Evolutionary conservation across 92 coral and sea anemone species (phyloP).

Genomic region (Porites lobata): DNA sequence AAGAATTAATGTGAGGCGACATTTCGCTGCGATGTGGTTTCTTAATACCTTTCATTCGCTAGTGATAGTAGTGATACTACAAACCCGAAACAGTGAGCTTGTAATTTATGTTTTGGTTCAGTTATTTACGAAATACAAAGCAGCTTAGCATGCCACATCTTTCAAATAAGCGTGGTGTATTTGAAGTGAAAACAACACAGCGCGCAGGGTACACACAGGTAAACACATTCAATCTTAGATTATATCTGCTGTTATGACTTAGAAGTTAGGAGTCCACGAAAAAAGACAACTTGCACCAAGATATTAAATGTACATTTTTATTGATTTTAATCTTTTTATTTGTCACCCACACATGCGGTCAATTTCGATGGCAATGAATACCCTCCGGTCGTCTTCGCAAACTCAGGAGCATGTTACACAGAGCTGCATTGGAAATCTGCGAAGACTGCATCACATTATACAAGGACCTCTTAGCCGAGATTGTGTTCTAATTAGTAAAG

Average conservation of each 20-base stretch:
- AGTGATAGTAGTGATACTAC: no score
- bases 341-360: neutral
- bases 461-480: no score
- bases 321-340: conserved; percentile 56
- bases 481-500: no score
- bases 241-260: no score
- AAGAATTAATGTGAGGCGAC: neutral
- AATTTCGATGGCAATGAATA: neutral
- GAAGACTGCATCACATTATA: no score
- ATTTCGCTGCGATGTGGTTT: conserved; percentile 42
- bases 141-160: neutral
- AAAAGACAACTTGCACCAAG: conserved; percentile 46
- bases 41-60: neutral
- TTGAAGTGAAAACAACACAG: conserved; percentile 53
- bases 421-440: no score
- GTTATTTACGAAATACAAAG: no score
- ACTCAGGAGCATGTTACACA: no score
- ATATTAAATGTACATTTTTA: conserved; percentile 40
- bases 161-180: neutral
- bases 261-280: no score
- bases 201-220: conserved; percentile 40
- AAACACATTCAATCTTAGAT: no score
- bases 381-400: neutral
- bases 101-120: no score
- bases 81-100: no score